Conservation (phyloP, 2,888 invertebrate species). For the Eupithecia subumbrata region DNA sequence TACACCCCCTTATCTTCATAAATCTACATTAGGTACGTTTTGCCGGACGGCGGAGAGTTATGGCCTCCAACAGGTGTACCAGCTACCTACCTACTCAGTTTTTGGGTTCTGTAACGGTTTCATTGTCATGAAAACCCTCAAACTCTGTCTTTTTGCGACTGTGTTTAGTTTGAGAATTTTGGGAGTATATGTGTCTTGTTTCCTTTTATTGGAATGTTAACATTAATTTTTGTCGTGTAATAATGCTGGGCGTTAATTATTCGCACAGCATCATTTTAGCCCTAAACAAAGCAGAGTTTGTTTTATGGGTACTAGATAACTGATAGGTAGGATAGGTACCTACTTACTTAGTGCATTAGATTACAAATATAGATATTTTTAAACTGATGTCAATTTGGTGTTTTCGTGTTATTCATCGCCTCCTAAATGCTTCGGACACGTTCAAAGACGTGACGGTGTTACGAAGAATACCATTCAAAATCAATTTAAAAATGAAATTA, state of each 20-base stretch:
- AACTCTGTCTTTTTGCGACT: neutral
- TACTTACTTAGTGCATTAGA: no score
- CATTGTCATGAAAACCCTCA: neutral
- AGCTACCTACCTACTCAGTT: conserved; percentile 17
- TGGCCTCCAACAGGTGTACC: conserved; percentile 62
- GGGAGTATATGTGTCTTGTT: neutral
- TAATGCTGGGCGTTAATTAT: no score
- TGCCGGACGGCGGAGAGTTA: conserved; percentile 53
- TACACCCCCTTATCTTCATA: conserved; percentile 46
- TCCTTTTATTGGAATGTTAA: neutral
- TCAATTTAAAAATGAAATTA: neutral
- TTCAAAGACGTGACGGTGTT: neutral
- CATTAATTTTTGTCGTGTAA: no score
- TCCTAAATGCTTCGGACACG: no score
- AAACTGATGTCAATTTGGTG: no score
- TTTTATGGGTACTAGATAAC: no score
- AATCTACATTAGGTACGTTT: conserved; percentile 61
- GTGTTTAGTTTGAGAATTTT: neutral
- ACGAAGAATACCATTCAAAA: neutral
- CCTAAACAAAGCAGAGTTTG: no score
- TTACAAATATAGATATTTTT: no score
- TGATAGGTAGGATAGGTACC: no score
- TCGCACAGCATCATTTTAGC: no score
- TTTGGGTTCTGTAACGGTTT: neutral
- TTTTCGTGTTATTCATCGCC: no score